Percentiles rank a stretch among this genome's conserved stretches.
These are phyloP conservation scores for Xenentodon cancila DNA, from an alignment of 2,797 vertebrate species.

Conservation along the genomic window DNA sequence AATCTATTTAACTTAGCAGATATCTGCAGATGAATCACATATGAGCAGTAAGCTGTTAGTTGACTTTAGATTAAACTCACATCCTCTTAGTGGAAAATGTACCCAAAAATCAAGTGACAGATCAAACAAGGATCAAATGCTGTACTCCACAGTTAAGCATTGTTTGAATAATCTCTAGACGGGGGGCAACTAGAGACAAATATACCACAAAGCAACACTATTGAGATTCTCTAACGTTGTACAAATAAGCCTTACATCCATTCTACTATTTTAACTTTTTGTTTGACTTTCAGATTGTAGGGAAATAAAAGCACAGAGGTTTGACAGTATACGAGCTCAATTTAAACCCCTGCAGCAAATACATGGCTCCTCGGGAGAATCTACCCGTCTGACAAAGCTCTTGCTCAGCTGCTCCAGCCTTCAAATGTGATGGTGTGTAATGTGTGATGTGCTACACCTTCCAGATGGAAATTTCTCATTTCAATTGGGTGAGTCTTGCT, in stretches of 20 bases:
- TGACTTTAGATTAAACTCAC: too few relatives aligned
- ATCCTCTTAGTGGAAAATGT: too few relatives aligned
- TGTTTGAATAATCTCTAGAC: neutral
- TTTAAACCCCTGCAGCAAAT: constrained; percentile 33
- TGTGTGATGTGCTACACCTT: constrained; percentile 40
- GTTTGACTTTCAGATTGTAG: neutral
- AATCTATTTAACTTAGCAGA: too few relatives aligned
- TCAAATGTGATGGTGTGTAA: constrained; percentile 40
- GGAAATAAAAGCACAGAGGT: constrained; percentile 25
- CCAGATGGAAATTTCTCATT: constrained; percentile 44
- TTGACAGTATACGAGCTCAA: constrained; percentile 18
- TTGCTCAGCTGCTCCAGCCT: constrained; percentile 47
- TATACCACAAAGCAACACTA: neutral
- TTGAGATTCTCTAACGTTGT: neutral
- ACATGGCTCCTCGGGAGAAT: constrained; percentile 46
- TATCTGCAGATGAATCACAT: too few relatives aligned
- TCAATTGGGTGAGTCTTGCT: constrained; percentile 25
- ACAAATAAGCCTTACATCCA: constrained; percentile 1
- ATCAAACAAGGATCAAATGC: too few relatives aligned
- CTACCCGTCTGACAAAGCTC: constrained; percentile 15
- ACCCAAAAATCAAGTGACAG: too few relatives aligned
- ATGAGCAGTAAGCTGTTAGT: too few relatives aligned
- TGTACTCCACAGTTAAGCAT: too few relatives aligned
- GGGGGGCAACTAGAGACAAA: constrained; percentile 4
- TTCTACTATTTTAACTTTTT: neutral